phyloP scores from a whole-genome alignment of 2,888 invertebrate species.

The Helobdella robusta region DNA sequence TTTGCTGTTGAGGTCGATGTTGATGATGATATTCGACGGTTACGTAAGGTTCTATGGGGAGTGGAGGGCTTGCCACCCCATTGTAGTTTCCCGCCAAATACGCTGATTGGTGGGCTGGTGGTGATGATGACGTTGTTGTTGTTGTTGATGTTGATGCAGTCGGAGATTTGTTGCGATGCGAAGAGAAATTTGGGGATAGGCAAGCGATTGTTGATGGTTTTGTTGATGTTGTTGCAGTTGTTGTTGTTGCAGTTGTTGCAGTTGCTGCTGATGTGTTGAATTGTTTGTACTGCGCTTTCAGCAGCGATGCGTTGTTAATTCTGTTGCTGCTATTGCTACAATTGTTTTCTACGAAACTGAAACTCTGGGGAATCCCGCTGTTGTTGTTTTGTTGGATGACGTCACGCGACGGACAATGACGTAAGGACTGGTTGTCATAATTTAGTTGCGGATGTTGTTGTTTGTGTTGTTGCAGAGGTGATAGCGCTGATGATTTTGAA shows the following conservation, averaged over 20 bases:
- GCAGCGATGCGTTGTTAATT: not conserved
- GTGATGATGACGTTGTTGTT: not conserved
- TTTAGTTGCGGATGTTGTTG: not conserved
- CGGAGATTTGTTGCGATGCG: constrained; percentile 1
- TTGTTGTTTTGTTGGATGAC: not conserved
- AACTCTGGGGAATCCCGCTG: constrained; percentile 16
- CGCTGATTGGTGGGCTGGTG: too few relatives aligned
- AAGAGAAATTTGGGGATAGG: not conserved
- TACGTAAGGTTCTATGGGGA: not conserved
- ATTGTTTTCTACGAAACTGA: constrained; percentile 16
- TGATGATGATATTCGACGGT: not conserved
- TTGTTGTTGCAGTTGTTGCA: not conserved
- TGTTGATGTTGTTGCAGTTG: not conserved
- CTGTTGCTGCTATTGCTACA: not conserved
- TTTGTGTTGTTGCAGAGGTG: not conserved
- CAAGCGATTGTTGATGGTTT: not conserved
- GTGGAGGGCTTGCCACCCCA: too few relatives aligned
- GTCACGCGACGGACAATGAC: not conserved
- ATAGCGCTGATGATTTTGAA: not conserved
- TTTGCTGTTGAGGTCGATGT: not conserved
- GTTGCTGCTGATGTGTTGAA: not conserved
- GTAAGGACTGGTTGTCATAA: not conserved
- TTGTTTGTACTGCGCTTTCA: not conserved
- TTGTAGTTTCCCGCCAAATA: too few relatives aligned
- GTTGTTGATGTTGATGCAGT: not conserved